Evolutionary conservation across 2,113 vertebrate genomes (phyloP), one percentile per base, ranked within the genome.

Genomic region (Ifrita kowaldi): DNA sequence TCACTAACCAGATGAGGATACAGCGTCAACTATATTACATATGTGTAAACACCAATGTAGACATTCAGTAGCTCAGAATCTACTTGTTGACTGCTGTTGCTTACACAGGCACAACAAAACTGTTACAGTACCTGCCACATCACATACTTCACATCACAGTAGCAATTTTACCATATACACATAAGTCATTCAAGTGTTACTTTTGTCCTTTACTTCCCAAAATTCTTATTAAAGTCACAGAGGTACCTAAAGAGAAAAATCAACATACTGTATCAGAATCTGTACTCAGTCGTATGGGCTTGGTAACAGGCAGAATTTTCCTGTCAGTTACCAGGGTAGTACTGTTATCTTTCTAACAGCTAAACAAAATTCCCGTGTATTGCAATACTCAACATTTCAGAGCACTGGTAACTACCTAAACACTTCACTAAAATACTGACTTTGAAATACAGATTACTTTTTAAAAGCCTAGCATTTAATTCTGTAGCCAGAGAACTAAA

Each of bases 401-500:
- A 91, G 21, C 37, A 70, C 32, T 79, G 55, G 7, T 70, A 63
- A 50, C 70, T 69, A 74, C 55, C 50, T 80, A 59, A 90, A 83
- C 28, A 69, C 39, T 76, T 60, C 27, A 52, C 13, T 63, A 26
- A 69, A 92, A 42, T 49, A 86, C 47, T 52, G 56, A 47, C 37
- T 94, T 91, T n/a, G 27, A 73, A 79, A 76, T 62, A 86, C 37
- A 62, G 14, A 56, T 76, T 90, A 62, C 12, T 87, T 94, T 67
- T 55, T 4, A 87, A 93, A 82, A 95, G 67, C 20, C 44, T 52
- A 88, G 33, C 20, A 71, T 88, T 91, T 77, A 62, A 65, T 56
- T 94, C n/a, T 88, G 55, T 70, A 56, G 42, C 30, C 42, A 88
- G 68, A 91, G 59, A 94, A 90, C 70, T 70, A 91, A 87, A 94